A percentile compares a stretch with the other conserved stretches of the same genome.
Evolutionary conservation across 2,113 vertebrate species (phyloP).

Genomic region (pig (Sus scrofa)): DNA sequence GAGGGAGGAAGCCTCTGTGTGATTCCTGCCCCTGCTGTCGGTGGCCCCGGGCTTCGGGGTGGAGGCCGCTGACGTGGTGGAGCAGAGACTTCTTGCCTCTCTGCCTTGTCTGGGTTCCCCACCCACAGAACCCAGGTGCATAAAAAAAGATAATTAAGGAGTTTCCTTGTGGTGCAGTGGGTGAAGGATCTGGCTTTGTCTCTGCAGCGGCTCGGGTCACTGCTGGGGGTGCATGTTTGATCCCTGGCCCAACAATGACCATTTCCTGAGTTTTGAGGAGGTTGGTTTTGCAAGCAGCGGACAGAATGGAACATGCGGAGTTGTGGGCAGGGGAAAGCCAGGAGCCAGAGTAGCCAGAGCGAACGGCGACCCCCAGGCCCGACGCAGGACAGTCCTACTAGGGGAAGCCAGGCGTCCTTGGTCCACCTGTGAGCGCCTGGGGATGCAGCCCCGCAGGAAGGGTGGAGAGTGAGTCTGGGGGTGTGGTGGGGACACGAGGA

Average conservation of each 20-base stretch:
- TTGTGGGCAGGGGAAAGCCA: no score
- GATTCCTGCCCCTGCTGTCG: neutral
- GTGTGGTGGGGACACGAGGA: fast-evolving
- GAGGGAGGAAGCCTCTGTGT: neutral
- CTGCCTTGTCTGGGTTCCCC: neutral
- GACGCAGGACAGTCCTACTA: no score
- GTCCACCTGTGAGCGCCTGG: neutral
- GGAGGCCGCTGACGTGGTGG: no score
- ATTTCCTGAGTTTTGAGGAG: neutral
- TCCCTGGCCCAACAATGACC: no score
- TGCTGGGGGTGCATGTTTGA: no score
- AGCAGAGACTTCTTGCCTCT: neutral
- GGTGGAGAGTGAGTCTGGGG: no score
- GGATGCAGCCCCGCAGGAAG: neutral
- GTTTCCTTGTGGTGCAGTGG: no score
- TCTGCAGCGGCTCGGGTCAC: neutral
- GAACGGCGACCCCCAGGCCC: fast-evolving
- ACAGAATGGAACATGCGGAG: neutral
- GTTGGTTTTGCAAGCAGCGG: neutral
- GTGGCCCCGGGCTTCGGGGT: no score
- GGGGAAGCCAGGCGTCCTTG: no score
- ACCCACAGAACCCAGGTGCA: neutral
- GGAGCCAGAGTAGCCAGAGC: neutral
- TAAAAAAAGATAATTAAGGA: neutral
- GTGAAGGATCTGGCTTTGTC: no score